A percentile compares a stretch with the other conserved stretches of the same genome.
Conservation (phyloP, 2,888 invertebrate species). For the Amphipyra tragopoginis region DNA sequence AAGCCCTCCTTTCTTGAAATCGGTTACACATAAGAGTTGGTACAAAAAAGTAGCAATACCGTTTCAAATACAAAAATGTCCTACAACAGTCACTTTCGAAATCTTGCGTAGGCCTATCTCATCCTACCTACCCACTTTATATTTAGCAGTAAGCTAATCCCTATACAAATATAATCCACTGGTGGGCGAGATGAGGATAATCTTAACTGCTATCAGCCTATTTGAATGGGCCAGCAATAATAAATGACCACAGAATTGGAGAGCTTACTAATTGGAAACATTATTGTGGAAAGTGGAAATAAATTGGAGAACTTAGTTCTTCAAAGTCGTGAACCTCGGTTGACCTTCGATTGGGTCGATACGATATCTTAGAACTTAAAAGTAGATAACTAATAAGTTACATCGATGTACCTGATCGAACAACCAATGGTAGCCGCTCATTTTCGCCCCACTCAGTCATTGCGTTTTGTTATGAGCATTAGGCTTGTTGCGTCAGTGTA, state of each 20-base stretch:
- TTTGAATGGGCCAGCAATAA: conserved; percentile 6
- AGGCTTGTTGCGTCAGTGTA: too few relatives aligned
- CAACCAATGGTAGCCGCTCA: too few relatives aligned
- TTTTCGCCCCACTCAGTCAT: too few relatives aligned
- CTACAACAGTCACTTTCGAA: not conserved
- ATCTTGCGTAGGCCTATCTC: conserved; percentile 20
- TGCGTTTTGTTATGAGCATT: too few relatives aligned
- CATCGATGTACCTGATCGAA: too few relatives aligned
- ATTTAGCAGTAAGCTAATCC: conserved; percentile 9
- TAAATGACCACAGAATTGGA: not conserved
- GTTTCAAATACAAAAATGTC: too few relatives aligned
- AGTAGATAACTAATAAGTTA: too few relatives aligned
- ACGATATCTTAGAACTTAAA: too few relatives aligned
- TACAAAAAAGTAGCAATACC: too few relatives aligned
- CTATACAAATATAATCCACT: not conserved
- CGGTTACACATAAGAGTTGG: too few relatives aligned
- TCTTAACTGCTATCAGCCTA: conserved; percentile 29
- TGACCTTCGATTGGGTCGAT: not conserved
- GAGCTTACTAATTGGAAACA: conserved; percentile 14
- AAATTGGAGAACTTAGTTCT: not conserved
- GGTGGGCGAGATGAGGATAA: conserved; percentile 32
- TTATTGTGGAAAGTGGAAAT: not conserved
- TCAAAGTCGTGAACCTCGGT: not conserved
- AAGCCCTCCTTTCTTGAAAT: too few relatives aligned
- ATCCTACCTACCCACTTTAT: not conserved